Evolutionary conservation across 1,140 invertebrate genomes (phyloP).

Genomic region (Centruroides sculpturatus): DNA sequence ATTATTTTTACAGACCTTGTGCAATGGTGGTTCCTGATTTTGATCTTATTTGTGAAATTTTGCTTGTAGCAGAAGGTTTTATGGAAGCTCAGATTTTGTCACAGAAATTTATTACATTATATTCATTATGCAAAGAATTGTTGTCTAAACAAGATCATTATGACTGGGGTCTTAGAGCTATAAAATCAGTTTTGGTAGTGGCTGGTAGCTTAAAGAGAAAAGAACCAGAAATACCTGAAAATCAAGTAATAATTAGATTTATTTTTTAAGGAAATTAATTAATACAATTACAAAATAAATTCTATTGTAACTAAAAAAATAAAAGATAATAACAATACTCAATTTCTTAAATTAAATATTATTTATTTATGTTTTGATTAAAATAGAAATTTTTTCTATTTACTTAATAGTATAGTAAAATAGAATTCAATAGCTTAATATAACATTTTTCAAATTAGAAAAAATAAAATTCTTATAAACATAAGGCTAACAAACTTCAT

Average conservation of each 20-base stretch:
- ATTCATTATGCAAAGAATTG: conserved; percentile 85
- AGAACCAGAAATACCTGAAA: conserved; percentile 82
- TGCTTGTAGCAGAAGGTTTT: conserved; percentile 95
- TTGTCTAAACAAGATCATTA: conserved; percentile 96
- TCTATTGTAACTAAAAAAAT: no score
- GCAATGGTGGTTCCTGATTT: conserved; percentile 98
- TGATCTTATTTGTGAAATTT: conserved; percentile 94
- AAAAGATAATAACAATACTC: no score
- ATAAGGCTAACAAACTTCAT: no score
- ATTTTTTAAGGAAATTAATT: no score
- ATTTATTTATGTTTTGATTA: no score
- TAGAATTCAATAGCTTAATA: no score
- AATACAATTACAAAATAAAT: no score
- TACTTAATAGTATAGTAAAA: no score
- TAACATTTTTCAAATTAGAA: no score
- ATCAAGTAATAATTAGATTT: conserved; percentile 42
- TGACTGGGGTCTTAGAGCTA: conserved; percentile 89
- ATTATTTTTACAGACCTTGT: conserved; percentile 57
- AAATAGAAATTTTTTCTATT: no score
- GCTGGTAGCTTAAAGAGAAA: conserved; percentile 82
- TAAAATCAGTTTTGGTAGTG: conserved; percentile 90
- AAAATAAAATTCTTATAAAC: no score
- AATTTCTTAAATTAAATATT: no score
- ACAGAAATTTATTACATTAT: conserved; percentile 89
- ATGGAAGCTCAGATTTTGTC: conserved; percentile 83